Conservation (phyloP, 2,888 invertebrate genomes). For the Gerris lacustris region DNA sequence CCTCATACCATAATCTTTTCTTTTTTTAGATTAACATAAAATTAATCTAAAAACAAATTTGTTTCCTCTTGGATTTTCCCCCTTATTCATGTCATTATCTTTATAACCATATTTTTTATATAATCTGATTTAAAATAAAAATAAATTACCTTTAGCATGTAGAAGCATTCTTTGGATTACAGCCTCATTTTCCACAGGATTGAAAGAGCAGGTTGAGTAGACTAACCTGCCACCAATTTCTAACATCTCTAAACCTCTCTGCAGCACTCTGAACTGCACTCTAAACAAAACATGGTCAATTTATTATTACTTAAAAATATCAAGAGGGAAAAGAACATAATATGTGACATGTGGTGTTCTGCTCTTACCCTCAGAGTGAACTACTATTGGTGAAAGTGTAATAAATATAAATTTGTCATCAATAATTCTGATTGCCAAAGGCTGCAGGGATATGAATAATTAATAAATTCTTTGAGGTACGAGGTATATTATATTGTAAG, state of each 20-base stretch:
- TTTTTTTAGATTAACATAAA: too few species aligned
- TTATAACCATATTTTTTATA: too few species aligned
- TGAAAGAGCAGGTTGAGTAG: constrained; percentile 96
- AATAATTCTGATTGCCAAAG: neutral
- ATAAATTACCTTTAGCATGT: constrained; percentile 49
- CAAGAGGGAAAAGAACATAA: neutral
- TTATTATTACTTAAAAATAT: too few species aligned
- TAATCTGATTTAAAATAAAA: too few species aligned
- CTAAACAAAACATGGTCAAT: constrained; percentile 38
- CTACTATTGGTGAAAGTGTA: neutral
- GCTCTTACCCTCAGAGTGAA: too few species aligned
- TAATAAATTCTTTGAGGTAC: too few species aligned
- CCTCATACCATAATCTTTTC: too few species aligned
- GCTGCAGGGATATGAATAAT: too few species aligned
- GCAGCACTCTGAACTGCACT: constrained; percentile 72
- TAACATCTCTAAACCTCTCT: constrained; percentile 78
- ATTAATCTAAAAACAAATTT: too few species aligned
- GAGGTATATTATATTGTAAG: too few species aligned
- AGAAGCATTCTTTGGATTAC: constrained; percentile 70
- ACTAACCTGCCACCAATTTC: constrained; percentile 77
- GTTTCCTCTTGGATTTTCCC: too few species aligned
- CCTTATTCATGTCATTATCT: too few species aligned
- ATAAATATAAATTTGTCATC: neutral
- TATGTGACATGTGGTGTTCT: neutral
- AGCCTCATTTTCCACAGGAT: constrained; percentile 94